Evolutionary conservation across 1,140 invertebrate species (phyloP), one percentile per base, ranked within the genome.

Genomic region (Musca vetustissima): DNA sequence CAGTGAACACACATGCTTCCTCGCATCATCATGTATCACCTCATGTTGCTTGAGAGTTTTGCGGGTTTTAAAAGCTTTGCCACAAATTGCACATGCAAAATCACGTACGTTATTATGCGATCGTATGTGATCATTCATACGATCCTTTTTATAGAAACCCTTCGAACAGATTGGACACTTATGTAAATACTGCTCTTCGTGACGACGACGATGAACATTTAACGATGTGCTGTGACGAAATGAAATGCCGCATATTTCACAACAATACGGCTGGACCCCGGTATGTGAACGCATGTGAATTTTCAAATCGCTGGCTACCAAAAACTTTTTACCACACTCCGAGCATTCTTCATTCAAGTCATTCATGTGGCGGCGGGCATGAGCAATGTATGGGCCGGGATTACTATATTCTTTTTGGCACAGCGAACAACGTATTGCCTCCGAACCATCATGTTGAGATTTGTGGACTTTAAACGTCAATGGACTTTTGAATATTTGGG

Each of bases 271-370:
- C 1, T 75, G 70, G 19, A 76, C 78, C 0, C 69, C 69, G 19
- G 69, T 70, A 55, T 70, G 69, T 13, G 17, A 24, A 21, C 69
- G 69, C 57, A 55, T 47, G 47, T 70, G 69, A 11, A 47, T 70
- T 17, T n/a, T 48, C 69, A 80, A 74, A 70, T 80, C 78, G 13
- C 75, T 80, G 53, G 78, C 75, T 0, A 75, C 77, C 36, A 76
- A 75, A 15, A 79, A 77, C 24, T 70, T 69, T 52, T 79, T 79
- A 36, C 77, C 76, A 53, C 77, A 79, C 64, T 75, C 71, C 61
- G 76, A 73, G 55, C 77, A 79, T n/a, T 75, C 75, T 49, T 77
- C 78, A 0, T 75, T 76, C 9, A 78, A 75, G 22, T 79, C 77
- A 2, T 70, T 67, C 1, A 75, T 64, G 61, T 79, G 77, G 0